phyloP scores from a whole-genome alignment of 2,113 vertebrate genomes.

The Dromiciops gliroides region DNA sequence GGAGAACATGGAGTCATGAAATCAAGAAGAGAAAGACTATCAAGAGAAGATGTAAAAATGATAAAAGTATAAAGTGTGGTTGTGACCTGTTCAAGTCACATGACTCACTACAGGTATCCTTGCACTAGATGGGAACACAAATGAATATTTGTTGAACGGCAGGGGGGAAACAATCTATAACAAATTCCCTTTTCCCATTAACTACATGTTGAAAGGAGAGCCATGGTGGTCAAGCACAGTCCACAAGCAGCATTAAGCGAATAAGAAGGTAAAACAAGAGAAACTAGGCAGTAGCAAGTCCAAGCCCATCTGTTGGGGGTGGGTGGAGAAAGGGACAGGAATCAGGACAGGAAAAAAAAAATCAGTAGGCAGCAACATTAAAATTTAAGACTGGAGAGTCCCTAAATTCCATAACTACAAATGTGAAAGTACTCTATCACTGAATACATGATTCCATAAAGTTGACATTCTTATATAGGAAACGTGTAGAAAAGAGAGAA shows the following conservation, averaged over 20 bases:
- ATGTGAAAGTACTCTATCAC: constrained; percentile 9
- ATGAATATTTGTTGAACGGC: not conserved
- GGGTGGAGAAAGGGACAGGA: not conserved
- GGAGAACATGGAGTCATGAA: not conserved
- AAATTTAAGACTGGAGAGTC: not conserved
- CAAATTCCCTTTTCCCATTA: not conserved
- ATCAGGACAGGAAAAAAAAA: not conserved
- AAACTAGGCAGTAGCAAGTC: not conserved
- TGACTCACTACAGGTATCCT: not conserved
- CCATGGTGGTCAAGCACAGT: not conserved
- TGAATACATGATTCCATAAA: constrained; percentile 27
- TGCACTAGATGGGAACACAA: not conserved
- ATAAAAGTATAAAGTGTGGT: too few relatives aligned
- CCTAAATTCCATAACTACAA: not conserved
- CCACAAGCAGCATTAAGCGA: not conserved
- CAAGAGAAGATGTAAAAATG: too few relatives aligned
- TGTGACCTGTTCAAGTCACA: not conserved
- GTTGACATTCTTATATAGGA: constrained; percentile 9
- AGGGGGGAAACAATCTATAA: not conserved
- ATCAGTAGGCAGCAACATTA: not conserved
- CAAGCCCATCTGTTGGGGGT: not conserved
- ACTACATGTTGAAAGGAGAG: not conserved
- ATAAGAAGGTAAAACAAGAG: not conserved
- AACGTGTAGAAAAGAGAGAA: constrained; percentile 20
- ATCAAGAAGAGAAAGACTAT: too few relatives aligned